Evolutionary conservation across 2,797 vertebrate species (phyloP), one percentile per base, ranked within the genome.

Genomic region (Cyprinodon diabolis): DNA sequence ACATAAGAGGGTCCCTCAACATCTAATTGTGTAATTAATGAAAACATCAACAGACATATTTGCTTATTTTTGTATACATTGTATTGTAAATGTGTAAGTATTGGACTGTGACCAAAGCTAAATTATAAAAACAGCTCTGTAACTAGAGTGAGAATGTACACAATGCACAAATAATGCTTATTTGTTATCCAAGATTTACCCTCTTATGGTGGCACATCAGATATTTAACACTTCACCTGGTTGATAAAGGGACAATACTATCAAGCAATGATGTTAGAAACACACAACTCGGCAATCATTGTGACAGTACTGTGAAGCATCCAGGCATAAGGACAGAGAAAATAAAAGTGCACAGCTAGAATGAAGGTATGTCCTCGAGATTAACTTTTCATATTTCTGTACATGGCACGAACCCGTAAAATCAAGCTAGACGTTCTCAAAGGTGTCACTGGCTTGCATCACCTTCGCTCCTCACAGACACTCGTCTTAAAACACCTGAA

Each of bases 401-500:
- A 91, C 86, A 91, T 87, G 85, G 84, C 86, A 90, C 84, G 84
- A 90, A 86, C 85, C 85, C 86, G 81, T 76, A 84, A 85, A 86
- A 89, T 84, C 78, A 82, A 82, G 67, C 58, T 62, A 72, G 70
- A 78, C 67, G 37, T 85, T 84, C 80, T 83, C 55, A 77, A 82
- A 81, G 84, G 81, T 77, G 83, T 86, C 79, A 81, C 66, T 66
- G 83, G 70, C 71, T 63, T 76, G 80, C 76, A 57, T 78, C 70
- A 62, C 71, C 74, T 81, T 82, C 68, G 57, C 86, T 79, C 75
- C 52, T 72, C 69, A 80, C 62, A 49, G 74, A 87, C 83, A 83
- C 80, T 81, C 7, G 75, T 87, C 81, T 70, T 60, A 71, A 78
- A 68, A 84, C 74, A 85, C 83, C 84, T 86, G 85, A 87, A 87